These are phyloP conservation scores for Vulpes lagopus DNA, from an alignment of 2,113 vertebrate genomes.

Conservation along the genomic window DNA sequence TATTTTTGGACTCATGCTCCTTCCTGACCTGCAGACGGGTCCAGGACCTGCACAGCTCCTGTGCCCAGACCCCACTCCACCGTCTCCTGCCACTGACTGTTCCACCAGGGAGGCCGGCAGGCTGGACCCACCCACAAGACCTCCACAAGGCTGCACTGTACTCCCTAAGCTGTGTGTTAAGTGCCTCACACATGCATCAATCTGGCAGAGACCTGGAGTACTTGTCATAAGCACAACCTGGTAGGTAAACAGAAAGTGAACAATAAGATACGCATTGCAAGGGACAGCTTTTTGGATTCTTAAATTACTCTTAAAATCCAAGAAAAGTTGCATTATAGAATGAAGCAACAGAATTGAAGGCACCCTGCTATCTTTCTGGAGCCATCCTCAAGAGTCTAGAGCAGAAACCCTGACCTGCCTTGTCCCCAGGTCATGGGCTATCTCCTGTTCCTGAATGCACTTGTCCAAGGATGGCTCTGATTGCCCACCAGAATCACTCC, in stretches of 20 bases:
- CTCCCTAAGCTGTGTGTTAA: background rate
- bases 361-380: background rate
- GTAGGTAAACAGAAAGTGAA: background rate
- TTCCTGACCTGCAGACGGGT: background rate
- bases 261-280: background rate
- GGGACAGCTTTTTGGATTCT: background rate
- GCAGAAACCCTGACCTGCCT: background rate
- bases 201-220: rapidly evolving
- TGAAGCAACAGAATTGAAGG: background rate
- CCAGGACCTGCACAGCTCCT: background rate
- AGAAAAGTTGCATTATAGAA: background rate
- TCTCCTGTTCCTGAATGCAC: background rate
- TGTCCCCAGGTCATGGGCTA: background rate
- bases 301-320: background rate
- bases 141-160: rapidly evolving
- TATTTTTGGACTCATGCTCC: background rate
- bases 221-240: background rate
- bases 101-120: background rate
- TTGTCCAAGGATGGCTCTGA: background rate
- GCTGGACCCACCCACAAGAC: background rate
- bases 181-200: too few relatives aligned
- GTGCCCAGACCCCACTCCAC: background rate
- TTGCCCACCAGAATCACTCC: background rate
- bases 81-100: background rate
- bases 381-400: background rate